Evolutionary conservation across 2,888 invertebrate species (phyloP).

Genomic region (Machimus atricapillus): DNA sequence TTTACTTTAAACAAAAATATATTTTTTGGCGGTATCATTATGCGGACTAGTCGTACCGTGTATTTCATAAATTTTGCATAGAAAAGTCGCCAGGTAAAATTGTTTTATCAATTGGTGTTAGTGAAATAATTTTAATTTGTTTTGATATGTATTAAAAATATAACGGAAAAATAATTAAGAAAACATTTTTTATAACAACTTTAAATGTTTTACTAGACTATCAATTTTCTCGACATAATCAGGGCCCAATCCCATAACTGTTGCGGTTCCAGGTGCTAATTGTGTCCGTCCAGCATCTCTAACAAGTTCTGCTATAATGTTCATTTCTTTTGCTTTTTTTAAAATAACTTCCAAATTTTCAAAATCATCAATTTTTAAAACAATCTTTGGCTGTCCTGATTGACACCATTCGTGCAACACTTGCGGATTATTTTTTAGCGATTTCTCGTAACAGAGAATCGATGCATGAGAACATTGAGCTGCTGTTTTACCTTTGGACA

Average conservation of each 20-base stretch:
- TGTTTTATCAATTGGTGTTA: background rate
- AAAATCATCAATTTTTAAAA: slow-evolving; percentile 68
- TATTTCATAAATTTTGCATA: too few relatives aligned
- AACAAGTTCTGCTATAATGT: slow-evolving; percentile 67
- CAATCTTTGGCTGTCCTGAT: slow-evolving; percentile 78
- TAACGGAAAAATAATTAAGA: background rate
- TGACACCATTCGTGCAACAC: slow-evolving; percentile 69
- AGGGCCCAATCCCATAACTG: slow-evolving; percentile 80
- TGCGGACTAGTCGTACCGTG: too few relatives aligned
- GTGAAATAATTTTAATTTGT: background rate
- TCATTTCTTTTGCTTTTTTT: slow-evolving; percentile 63
- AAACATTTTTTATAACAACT: slow-evolving; percentile 64
- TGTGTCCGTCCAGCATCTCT: slow-evolving; percentile 79
- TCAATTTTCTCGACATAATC: slow-evolving; percentile 67
- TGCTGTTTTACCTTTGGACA: slow-evolving; percentile 81
- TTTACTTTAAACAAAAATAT: background rate
- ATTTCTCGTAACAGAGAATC: slow-evolving; percentile 70
- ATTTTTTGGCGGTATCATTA: background rate
- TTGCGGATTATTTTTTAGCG: slow-evolving; percentile 60
- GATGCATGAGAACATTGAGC: slow-evolving; percentile 84
- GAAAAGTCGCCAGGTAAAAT: background rate
- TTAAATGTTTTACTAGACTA: slow-evolving; percentile 70
- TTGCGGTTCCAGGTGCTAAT: slow-evolving; percentile 71
- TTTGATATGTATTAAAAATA: background rate
- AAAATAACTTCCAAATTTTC: slow-evolving; percentile 65